A percentile compares a stretch with the other conserved stretches of the same genome.
These are phyloP conservation scores for Danaus plexippus DNA, from an alignment of 1,140 invertebrate genomes.

Conservation along the genomic window DNA sequence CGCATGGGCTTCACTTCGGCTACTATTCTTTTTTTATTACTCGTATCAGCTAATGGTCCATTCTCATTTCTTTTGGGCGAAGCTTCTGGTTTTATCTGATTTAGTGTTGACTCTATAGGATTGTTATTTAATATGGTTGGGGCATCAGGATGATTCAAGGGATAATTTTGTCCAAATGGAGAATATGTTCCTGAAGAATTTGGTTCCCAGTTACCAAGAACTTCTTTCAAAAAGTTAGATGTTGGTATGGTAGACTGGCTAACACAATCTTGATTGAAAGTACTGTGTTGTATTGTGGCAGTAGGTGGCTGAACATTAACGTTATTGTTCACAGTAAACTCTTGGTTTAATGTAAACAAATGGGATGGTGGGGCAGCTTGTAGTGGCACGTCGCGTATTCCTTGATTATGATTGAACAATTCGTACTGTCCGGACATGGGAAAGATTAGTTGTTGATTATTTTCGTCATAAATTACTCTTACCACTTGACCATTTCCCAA, in stretches of 20 bases:
- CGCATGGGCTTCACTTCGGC: conserved; percentile 89
- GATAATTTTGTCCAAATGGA: conserved; percentile 78
- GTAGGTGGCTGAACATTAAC: conserved; percentile 34
- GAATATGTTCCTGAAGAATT: conserved; percentile 87
- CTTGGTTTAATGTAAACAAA: conserved; percentile 50
- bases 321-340: conserved; percentile 44
- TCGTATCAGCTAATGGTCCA: conserved; percentile 58
- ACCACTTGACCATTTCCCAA: conserved; percentile 61
- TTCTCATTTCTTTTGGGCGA: conserved; percentile 53
- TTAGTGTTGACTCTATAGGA: conserved; percentile 34
- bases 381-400: conserved; percentile 40
- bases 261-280: conserved; percentile 39
- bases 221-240: conserved; percentile 77
- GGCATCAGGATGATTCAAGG: conserved; percentile 58
- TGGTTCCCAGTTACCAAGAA: conserved; percentile 86
- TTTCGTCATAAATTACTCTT: conserved; percentile 61
- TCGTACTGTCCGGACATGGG: conserved; percentile 64
- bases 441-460: conserved; percentile 62
- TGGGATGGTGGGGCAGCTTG: conserved; percentile 37
- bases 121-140: conserved; percentile 40
- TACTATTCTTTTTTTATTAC: conserved; percentile 82
- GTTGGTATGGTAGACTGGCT: conserved; percentile 36
- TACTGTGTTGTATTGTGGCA: conserved; percentile 29
- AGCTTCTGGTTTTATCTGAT: conserved; percentile 39
- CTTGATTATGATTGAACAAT: conserved; percentile 56